Evolutionary conservation across 1,140 invertebrate genomes (phyloP), one percentile per base, ranked within the genome.

Genomic region (Pantala flavescens): DNA sequence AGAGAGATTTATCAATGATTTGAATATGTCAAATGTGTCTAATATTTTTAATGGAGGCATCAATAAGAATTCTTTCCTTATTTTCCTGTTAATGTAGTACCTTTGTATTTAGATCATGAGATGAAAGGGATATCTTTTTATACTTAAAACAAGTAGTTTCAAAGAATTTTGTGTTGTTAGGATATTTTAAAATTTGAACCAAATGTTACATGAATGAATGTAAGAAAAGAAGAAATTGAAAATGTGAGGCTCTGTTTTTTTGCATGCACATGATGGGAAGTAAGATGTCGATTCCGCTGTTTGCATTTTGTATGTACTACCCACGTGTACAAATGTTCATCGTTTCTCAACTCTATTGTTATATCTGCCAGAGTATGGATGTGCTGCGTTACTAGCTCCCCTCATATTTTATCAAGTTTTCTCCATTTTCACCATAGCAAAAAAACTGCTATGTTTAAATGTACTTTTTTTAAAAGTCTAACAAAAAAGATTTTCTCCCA

Each of bases 401-500:
- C 49, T 63, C 49, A 63, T 63, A 63, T 63, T 63, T 63, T 63
- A 63, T 63, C 49, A 63, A 63, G 49, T 63, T 63, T 63, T 63
- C 49, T 63, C 49, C 49, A 63, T 63, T 63, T 63, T 63, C 49
- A 63, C 49, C 49, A 63, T 63, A 63, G 49, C 49, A 63, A 63
- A 63, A n/a, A 63, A 19, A 63, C 49, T 63, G 49, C 49, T 63
- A 63, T 63, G 49, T 63, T 63, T 63, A 63, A 63, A 63, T 63
- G 49, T 63, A 63, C 49, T 63, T 63, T 63, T 63, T 63, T 63
- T 63, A 63, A 63, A 63, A 63, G 49, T 63, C 49, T 63, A 63
- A 63, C 49, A 63, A 63, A 63, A 63, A 63, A 63, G 49, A 63
- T 73, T 81, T 82, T 82, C 79, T 80, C 79, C 81, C 82, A 84